These are phyloP conservation scores for Olivierus martensii DNA, from an alignment of 1,140 invertebrate species.

Conservation along the genomic window DNA sequence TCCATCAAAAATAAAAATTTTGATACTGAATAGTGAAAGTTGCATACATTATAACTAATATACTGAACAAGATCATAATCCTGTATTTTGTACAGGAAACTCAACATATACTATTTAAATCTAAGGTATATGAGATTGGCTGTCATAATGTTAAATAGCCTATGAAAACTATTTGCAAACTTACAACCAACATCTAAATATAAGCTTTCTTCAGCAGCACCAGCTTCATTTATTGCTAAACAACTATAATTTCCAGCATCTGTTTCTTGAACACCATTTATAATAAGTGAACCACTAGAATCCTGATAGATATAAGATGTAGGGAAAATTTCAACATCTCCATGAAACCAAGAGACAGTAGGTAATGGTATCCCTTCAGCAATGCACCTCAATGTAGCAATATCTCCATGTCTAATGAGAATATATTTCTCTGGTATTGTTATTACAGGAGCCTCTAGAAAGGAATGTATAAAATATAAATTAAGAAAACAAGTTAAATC, in stretches of 20 bases:
- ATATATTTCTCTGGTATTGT: constrained; percentile 11
- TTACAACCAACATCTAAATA: constrained; percentile 32
- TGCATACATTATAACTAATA: too few species aligned
- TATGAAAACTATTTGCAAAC: too few species aligned
- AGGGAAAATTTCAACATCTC: constrained; percentile 11
- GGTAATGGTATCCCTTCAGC: constrained; percentile 33
- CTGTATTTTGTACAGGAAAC: too few species aligned
- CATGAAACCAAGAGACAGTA: constrained; percentile 32
- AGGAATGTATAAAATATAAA: neutral
- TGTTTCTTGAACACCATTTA: constrained; percentile 20
- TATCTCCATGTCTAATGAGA: constrained; percentile 16
- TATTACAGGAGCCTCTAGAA: constrained; percentile 10
- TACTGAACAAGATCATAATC: too few species aligned
- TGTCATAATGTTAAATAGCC: too few species aligned
- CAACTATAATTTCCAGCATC: constrained; percentile 32
- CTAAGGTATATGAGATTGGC: too few species aligned
- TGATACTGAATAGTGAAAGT: too few species aligned
- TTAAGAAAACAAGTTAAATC: too few species aligned
- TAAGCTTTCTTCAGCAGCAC: constrained; percentile 23
- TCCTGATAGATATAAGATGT: constrained; percentile 11
- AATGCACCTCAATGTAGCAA: constrained; percentile 21
- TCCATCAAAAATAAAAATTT: too few species aligned
- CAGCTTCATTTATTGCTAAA: constrained; percentile 32
- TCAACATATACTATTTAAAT: too few species aligned
- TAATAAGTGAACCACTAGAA: constrained; percentile 6